These are phyloP conservation scores for Spinus olivaceus DNA, from an alignment of 2,797 vertebrate species.

Conservation along the genomic window DNA sequence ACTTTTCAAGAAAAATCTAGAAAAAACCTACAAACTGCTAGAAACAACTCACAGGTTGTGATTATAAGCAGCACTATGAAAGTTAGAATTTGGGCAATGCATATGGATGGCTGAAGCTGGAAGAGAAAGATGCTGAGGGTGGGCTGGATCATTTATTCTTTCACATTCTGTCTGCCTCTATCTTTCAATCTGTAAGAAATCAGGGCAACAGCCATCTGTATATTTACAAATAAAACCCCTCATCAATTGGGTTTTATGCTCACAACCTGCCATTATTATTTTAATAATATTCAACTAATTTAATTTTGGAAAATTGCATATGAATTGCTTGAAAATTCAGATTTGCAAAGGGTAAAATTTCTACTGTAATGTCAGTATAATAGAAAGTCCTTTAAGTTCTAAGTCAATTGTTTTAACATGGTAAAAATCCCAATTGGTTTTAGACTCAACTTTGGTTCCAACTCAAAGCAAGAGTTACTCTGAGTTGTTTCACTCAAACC, in stretches of 20 bases:
- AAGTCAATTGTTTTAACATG: background rate
- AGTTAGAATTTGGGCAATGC: background rate
- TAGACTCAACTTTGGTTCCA: background rate
- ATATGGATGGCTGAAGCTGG: background rate
- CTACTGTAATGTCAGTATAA: background rate
- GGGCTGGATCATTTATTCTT: background rate
- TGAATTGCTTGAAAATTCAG: background rate
- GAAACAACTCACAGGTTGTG: background rate
- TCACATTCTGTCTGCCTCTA: background rate
- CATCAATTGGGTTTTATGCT: background rate
- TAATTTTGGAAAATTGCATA: background rate
- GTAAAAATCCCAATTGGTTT: background rate
- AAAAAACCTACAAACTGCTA: fast-evolving
- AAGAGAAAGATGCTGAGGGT: background rate
- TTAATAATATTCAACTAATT: background rate
- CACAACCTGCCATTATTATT: background rate
- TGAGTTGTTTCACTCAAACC: background rate
- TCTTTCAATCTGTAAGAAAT: background rate
- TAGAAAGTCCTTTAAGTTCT: background rate
- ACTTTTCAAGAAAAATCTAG: background rate
- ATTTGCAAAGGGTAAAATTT: background rate
- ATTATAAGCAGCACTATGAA: background rate
- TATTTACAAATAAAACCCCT: background rate
- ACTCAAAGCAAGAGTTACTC: background rate
- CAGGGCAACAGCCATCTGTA: background rate